Evolutionary conservation across 1,140 invertebrate genomes (phyloP).

Genomic region (Solenopsis fugax): DNA sequence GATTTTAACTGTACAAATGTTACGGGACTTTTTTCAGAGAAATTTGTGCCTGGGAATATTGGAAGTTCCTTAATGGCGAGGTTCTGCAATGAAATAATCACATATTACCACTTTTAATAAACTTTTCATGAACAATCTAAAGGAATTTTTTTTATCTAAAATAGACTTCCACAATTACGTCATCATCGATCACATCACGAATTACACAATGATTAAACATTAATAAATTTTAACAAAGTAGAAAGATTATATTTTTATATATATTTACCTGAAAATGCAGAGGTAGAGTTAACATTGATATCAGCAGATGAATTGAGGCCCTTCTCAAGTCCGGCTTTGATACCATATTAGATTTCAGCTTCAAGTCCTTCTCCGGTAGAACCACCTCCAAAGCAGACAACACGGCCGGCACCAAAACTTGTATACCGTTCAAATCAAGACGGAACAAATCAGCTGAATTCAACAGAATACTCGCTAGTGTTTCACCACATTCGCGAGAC

Average conservation of each 20-base stretch:
- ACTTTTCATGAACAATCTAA: too few species aligned
- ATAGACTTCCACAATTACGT: background rate
- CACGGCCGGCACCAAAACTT: slow-evolving; percentile 95
- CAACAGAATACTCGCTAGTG: slow-evolving; percentile 92
- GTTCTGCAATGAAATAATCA: slow-evolving; percentile 86
- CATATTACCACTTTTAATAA: background rate
- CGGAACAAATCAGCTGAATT: slow-evolving; percentile 94
- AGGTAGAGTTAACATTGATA: slow-evolving; percentile 96
- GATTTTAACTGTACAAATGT: slow-evolving; percentile 94
- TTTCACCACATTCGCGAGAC: slow-evolving; percentile 90
- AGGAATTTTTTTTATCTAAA: too few species aligned
- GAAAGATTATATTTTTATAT: background rate
- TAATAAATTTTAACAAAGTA: slow-evolving; percentile 27
- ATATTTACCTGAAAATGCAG: slow-evolving; percentile 93
- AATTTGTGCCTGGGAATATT: slow-evolving; percentile 85
- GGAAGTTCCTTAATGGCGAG: slow-evolving; percentile 92
- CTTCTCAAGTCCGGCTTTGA: slow-evolving; percentile 94
- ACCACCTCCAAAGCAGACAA: slow-evolving; percentile 96
- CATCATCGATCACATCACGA: background rate
- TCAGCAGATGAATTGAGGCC: slow-evolving; percentile 95
- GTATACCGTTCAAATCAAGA: slow-evolving; percentile 96
- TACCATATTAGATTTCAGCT: slow-evolving; percentile 88
- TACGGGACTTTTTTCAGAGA: slow-evolving; percentile 84
- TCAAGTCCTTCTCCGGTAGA: slow-evolving; percentile 92
- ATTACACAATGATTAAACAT: background rate